Evolutionary conservation across 1,140 invertebrate species (phyloP), one percentile per base, ranked within the genome.

Genomic region (Pteromalus puparum): DNA sequence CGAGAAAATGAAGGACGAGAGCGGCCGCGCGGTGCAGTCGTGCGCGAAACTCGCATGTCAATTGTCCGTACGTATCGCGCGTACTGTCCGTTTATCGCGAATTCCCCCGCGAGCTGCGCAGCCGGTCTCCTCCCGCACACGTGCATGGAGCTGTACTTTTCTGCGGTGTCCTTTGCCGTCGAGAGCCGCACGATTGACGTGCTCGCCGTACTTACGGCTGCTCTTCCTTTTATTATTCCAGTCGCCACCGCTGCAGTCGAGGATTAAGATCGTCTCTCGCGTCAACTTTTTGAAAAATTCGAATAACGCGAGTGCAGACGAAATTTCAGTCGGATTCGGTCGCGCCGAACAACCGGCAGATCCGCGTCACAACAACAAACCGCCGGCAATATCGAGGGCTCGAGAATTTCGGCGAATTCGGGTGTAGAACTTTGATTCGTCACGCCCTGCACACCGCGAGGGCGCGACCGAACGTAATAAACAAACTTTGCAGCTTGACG

Each of bases 401-500:
- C 72, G 15, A 42, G 34, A 34, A 74, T 74, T 38, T 21, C 15
- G 42, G 24, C 10, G 24, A 28, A 21, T 28, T 18, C 2, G 4
- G 30, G 77, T 68, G 79, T 81, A 67, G 42, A 30, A 72, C 34
- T 81, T 81, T 81, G 79, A 72, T 81, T 81, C 24, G 65, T n/a
- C n/a, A 9, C 13, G 13, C 30, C 18, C 13, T 18, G 34, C 34
- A 30, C 46, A 30, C 46, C n/a, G 48, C 2, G 46, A 5, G 24
- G 24, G 18, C 48, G 48, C 48, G 48, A 53, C 48, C 13, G 21
- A 61, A 61, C 74, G 21, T 28, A 70, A 81, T 81, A 81, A 81
- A 81, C 79, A 81, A 81, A 81, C 34, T 81, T 81, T 48, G 67
- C n/a, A 72, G 65, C 38, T 72, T 70, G 65, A 72, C 67, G 79